A percentile compares a stretch with the other conserved stretches of the same genome.
Evolutionary conservation across 2,888 invertebrate genomes (phyloP).

Genomic region (Agrenia bidenticulata): DNA sequence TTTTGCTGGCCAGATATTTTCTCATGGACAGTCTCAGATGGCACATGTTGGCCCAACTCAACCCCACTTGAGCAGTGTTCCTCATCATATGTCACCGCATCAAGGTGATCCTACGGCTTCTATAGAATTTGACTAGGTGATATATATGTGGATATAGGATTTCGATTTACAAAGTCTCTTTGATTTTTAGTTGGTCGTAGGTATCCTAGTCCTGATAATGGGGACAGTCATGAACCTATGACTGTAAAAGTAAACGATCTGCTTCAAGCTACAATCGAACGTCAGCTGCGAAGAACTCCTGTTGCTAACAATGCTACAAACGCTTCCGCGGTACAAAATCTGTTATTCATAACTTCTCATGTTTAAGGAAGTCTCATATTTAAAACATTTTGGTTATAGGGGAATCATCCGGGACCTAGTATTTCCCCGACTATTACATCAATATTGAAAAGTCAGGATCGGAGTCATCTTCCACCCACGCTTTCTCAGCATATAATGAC

Average conservation of each 20-base stretch:
- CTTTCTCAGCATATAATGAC: conserved; percentile 30
- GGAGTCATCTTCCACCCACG: conserved; percentile 46
- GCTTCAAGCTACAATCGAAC: conserved; percentile 79
- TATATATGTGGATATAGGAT: no score
- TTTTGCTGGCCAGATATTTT: conserved; percentile 3
- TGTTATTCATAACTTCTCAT: no score
- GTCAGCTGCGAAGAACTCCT: conserved; percentile 61
- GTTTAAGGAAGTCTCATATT: neutral
- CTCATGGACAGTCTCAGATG: conserved; percentile 4
- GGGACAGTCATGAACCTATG: conserved; percentile 59
- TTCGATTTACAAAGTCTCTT: neutral
- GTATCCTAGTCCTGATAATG: conserved; percentile 53
- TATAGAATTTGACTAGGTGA: no score
- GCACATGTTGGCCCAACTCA: neutral
- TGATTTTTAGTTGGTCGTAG: conserved; percentile 21
- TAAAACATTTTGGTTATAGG: neutral
- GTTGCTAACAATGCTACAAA: conserved; percentile 32
- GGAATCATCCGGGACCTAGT: conserved; percentile 49
- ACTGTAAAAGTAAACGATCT: conserved; percentile 72
- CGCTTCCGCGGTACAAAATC: conserved; percentile 5
- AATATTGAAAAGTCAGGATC: conserved; percentile 52
- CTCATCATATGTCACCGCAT: conserved; percentile 15
- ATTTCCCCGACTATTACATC: conserved; percentile 53
- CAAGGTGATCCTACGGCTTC: neutral
- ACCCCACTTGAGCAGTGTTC: conserved; percentile 11